Base-by-base conservation (phyloP, 2,113 vertebrate genomes). In the Hylia prasina region DNA sequence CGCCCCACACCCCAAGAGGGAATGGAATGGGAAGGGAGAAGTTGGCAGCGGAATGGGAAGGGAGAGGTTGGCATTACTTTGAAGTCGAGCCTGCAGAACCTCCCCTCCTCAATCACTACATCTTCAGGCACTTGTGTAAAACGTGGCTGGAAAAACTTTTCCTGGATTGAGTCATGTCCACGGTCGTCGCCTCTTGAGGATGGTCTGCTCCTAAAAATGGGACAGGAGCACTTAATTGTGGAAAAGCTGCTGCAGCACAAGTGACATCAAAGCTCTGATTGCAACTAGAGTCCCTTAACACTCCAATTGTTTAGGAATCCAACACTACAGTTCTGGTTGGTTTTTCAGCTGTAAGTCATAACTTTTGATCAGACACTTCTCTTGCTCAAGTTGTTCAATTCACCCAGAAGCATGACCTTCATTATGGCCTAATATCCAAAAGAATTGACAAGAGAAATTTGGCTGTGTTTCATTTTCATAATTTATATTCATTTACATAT, bases 1-100 rank as follows among this genome's bases (percentile, higher is more conserved):
- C 5, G 24, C 23, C 65, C 61, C 47, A 21, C 28, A 25, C 15
- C 53, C 77, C 73, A 27, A 21, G 51, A 81, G 60, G 28, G 50
- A 66, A 66, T 6, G 35, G 30, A 21, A 37, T 20, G n/a, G 45
- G 40, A 44, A 86, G 37, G 7, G 44, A 84, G 77, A 92, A 50
- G 61, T 6, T 84, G 73, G 33, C 73, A 89, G 17, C 4, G 28
- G 35, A 18, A n/a, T 22, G 23, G 40, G 45, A 21, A 84, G 28
- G 9, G 45, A 87, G 82, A 90, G 56, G 64, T 2, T 90, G 81
- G 31, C 79, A 89, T 98, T 98, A 99, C 99, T 98, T 99, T 99
- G 88, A 99, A 99, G 97, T 99, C 99, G 15, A 99, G 98, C 97
- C 99, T 98, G 94, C 98, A 99, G 98, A 99, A 99, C 89, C 98